Evolutionary conservation across 2,888 invertebrate species (phyloP), one percentile per base, ranked within the genome.

Genomic region (Drosophila sordidapex): DNA sequence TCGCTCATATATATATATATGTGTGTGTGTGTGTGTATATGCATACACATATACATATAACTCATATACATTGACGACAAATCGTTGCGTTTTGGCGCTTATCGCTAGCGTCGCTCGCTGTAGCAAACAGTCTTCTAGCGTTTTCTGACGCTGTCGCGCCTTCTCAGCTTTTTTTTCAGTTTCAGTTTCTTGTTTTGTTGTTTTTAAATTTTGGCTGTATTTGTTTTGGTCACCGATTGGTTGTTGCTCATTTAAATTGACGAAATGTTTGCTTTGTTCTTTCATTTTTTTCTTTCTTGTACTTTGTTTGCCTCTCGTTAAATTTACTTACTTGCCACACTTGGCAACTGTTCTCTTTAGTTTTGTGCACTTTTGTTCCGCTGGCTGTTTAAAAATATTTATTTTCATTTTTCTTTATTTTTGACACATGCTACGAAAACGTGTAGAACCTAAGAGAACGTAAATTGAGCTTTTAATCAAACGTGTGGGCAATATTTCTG

Each of bases 361-460:
- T 62, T 33, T 18, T 11, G 8, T 13, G 8, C 51, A 18, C 31
- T 65, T 31, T 38, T 36, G 35, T 38, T 54, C 11, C 36, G 18
- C 46, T 48, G 18, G n/a, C 13, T 15, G 25, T 27, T 33, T 27
- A 21, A 15, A 36, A n/a, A 51, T 10, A 53, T 48, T 38, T 67
- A 18, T 35, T 31, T 54, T 38, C 29, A 49, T 35, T 49, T 49
- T 49, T 35, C 38, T 38, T 48, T 62, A 62, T 68, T 76, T 76
- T 72, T 74, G 76, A 76, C 77, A 79, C 74, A 81, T 82, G 81
- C 74, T 53, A 63, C 61, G 60, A 74, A 88, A 88, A 88, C 86
- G 86, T 82, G 82, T 75, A 65, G 51, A 36, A 15, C 53, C 74
- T 70, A 53, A 40, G 29, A 67, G 46, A 48, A n/a, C 35, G 31